Percentiles rank a stretch among this genome's conserved stretches.
These are phyloP conservation scores for Cosmia pyralina DNA, from an alignment of 2,888 invertebrate genomes.

Conservation along the genomic window DNA sequence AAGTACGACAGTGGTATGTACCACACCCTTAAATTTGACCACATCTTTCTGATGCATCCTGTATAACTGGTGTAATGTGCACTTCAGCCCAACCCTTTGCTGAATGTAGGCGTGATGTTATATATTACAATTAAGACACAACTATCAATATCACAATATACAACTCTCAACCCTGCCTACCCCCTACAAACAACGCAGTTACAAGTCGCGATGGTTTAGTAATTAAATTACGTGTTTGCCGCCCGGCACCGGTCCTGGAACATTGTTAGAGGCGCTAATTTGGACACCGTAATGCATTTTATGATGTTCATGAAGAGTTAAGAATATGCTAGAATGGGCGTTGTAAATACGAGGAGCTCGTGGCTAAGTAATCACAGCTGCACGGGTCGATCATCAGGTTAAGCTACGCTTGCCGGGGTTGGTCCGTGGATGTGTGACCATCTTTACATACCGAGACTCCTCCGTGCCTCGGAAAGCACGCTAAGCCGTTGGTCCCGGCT, in stretches of 20 bases:
- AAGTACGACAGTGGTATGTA: no score
- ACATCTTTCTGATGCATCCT: no score
- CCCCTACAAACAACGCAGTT: slow-evolving; percentile 43
- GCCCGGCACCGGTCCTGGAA: slow-evolving; percentile 67
- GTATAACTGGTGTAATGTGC: no score
- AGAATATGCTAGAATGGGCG: slow-evolving; percentile 62
- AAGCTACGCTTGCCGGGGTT: no score
- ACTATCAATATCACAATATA: not conserved
- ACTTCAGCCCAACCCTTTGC: not conserved
- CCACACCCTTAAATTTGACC: no score
- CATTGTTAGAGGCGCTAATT: slow-evolving; percentile 80
- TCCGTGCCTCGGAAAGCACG: no score
- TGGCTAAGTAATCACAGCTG: no score
- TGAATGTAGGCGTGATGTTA: not conserved
- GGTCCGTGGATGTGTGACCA: no score
- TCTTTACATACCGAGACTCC: no score
- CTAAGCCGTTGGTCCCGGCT: no score
- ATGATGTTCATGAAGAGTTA: slow-evolving; percentile 70
- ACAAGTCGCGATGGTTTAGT: slow-evolving; percentile 64
- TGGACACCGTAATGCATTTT: slow-evolving; percentile 81
- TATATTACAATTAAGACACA: not conserved
- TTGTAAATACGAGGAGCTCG: no score
- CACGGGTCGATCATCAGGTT: no score
- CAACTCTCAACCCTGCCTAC: slow-evolving; percentile 26
- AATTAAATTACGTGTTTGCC: slow-evolving; percentile 77